These are phyloP conservation scores for Etheostoma perlongum DNA, from an alignment of 2,797 vertebrate genomes.

Conservation along the genomic window DNA sequence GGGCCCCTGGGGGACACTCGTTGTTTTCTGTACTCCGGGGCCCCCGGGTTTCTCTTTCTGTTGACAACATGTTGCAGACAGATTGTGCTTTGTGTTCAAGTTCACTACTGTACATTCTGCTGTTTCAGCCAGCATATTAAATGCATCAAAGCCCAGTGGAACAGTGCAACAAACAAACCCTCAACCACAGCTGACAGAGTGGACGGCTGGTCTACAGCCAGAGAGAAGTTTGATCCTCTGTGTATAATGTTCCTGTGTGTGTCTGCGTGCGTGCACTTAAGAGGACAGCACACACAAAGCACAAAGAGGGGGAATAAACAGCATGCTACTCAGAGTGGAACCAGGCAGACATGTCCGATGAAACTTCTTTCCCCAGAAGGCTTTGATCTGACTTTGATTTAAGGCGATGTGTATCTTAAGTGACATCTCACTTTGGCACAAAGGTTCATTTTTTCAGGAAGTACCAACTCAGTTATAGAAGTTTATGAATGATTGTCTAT, in stretches of 20 bases:
- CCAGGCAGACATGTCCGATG: slow-evolving; percentile 75
- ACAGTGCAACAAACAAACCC: slow-evolving; percentile 84
- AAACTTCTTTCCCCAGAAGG: slow-evolving; percentile 69
- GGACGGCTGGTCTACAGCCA: slow-evolving; percentile 77
- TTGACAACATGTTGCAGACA: slow-evolving; percentile 83
- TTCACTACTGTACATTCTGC: slow-evolving; percentile 81
- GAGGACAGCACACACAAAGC: slow-evolving; percentile 69
- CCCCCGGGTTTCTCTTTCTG: slow-evolving; percentile 45
- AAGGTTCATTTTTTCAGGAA: slow-evolving; percentile 37
- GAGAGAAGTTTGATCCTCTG: slow-evolving; percentile 78
- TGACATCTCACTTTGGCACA: slow-evolving; percentile 67
- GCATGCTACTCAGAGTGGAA: slow-evolving; percentile 79
- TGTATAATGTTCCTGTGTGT: slow-evolving; percentile 73
- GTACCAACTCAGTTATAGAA: slow-evolving; percentile 21
- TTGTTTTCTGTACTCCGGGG: slow-evolving; percentile 44
- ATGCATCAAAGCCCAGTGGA: slow-evolving; percentile 83
- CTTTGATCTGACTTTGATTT: slow-evolving; percentile 80
- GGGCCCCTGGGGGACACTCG: slow-evolving; percentile 45
- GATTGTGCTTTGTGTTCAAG: slow-evolving; percentile 75
- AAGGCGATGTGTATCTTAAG: slow-evolving; percentile 66
- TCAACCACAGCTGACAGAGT: slow-evolving; percentile 83
- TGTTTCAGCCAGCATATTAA: slow-evolving; percentile 78
- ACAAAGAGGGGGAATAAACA: slow-evolving; percentile 78
- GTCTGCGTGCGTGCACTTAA: slow-evolving; percentile 45
- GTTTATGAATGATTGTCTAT: slow-evolving; percentile 40